These are phyloP conservation scores for Galagoides demidoff DNA, from an alignment of 2,797 vertebrate species.

Conservation along the genomic window DNA sequence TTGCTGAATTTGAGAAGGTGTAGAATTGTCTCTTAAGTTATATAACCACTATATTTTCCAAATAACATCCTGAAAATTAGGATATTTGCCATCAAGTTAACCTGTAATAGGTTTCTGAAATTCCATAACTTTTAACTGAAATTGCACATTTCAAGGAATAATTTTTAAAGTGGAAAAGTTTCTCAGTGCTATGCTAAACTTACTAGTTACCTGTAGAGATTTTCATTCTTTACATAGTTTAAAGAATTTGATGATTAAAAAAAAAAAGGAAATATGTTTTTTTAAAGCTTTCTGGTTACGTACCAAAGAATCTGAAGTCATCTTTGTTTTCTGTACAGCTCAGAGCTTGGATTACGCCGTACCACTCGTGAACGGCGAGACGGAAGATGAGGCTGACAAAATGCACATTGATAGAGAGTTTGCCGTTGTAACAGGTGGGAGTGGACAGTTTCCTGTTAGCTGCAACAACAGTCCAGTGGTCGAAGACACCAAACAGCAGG, in stretches of 20 bases:
- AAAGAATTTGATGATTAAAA: background rate
- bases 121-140: background rate
- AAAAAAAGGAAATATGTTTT: too few species aligned
- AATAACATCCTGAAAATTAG: background rate
- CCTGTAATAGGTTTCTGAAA: background rate
- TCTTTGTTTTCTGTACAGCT: conserved; percentile 79
- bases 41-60: background rate
- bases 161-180: background rate
- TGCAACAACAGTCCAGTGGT: conserved; percentile 90
- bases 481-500: conserved; percentile 90
- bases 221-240: background rate
- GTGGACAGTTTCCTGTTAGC: conserved; percentile 94
- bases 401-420: conserved; percentile 92
- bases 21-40: background rate
- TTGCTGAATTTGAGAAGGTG: background rate
- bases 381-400: conserved; percentile 90
- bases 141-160: too few species aligned
- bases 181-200: background rate
- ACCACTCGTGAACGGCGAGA: conserved; percentile 84
- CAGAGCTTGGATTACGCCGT: conserved; percentile 82
- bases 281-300: background rate
- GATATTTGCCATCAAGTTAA: background rate
- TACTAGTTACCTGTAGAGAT: background rate
- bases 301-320: background rate
- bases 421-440: conserved; percentile 93